Evolutionary conservation across 2,888 invertebrate genomes (phyloP).

Genomic region (Parnassius glacialis): DNA sequence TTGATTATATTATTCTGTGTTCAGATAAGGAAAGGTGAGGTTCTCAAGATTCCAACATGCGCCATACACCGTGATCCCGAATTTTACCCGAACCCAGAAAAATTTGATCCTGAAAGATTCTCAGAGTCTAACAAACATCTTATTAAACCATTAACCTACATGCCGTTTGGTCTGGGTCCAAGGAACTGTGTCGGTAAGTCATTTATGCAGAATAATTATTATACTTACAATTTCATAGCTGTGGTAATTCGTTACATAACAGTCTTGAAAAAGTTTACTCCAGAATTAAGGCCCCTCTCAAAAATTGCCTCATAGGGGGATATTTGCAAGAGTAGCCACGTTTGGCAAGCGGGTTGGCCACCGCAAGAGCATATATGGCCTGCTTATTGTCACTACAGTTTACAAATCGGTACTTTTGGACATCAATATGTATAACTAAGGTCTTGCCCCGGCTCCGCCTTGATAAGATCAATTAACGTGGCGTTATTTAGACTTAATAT

Average conservation of each 20-base stretch:
- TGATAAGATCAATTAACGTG: too few relatives aligned
- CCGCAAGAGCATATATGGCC: too few relatives aligned
- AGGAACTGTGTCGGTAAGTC: slow-evolving; percentile 56
- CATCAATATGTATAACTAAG: too few relatives aligned
- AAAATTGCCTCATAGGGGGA: neutral
- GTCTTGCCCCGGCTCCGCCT: too few relatives aligned
- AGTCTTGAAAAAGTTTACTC: neutral
- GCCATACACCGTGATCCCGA: slow-evolving; percentile 48
- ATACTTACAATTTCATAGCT: neutral
- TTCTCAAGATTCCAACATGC: slow-evolving; percentile 57
- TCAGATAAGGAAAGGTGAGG: slow-evolving; percentile 53
- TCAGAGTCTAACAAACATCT: slow-evolving; percentile 46
- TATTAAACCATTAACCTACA: slow-evolving; percentile 45
- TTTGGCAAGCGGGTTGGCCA: too few relatives aligned
- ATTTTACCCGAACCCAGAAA: slow-evolving; percentile 48
- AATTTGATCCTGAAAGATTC: slow-evolving; percentile 58
- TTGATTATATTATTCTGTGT: neutral
- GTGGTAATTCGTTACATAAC: neutral
- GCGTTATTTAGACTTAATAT: too few relatives aligned
- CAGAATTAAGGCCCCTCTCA: neutral
- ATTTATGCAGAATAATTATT: neutral
- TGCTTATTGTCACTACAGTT: neutral
- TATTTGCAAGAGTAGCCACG: too few relatives aligned
- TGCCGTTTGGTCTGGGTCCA: slow-evolving; percentile 56
- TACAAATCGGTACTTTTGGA: too few relatives aligned